phyloP scores from a whole-genome alignment of 1,140 invertebrate species.

The Saccostrea cuccullata region DNA sequence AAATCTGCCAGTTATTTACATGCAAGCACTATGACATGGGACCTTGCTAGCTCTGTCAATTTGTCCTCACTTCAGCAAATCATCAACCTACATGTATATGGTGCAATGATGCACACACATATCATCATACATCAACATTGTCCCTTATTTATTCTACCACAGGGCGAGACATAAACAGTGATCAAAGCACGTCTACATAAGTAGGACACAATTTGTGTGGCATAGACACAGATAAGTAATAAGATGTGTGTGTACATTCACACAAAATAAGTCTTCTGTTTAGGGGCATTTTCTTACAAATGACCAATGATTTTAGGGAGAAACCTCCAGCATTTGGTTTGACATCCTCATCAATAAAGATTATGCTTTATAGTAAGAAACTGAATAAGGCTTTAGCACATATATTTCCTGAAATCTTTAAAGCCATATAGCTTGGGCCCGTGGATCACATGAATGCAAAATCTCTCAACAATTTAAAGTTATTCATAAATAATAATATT shows the following conservation, averaged over 20 bases:
- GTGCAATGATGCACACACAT: background rate
- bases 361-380: too few relatives aligned
- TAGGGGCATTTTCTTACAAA: background rate
- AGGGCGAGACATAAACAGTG: background rate
- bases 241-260: background rate
- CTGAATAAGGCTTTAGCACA: too few relatives aligned
- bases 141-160: background rate
- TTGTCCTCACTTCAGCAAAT: background rate
- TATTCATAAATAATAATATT: too few relatives aligned
- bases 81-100: background rate
- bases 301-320: background rate
- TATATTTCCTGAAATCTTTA: too few relatives aligned
- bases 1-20: background rate
- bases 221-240: background rate
- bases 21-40: background rate
- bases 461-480: too few relatives aligned
- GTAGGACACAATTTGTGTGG: background rate
- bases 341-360: background rate
- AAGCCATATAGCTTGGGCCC: too few relatives aligned
- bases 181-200: background rate
- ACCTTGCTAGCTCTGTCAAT: background rate
- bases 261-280: background rate
- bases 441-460: too few relatives aligned
- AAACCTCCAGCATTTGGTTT: background rate
- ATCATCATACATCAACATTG: background rate